These are phyloP conservation scores for Anoplopoma fimbria DNA, from an alignment of 2,113 vertebrate genomes.

Conservation along the genomic window DNA sequence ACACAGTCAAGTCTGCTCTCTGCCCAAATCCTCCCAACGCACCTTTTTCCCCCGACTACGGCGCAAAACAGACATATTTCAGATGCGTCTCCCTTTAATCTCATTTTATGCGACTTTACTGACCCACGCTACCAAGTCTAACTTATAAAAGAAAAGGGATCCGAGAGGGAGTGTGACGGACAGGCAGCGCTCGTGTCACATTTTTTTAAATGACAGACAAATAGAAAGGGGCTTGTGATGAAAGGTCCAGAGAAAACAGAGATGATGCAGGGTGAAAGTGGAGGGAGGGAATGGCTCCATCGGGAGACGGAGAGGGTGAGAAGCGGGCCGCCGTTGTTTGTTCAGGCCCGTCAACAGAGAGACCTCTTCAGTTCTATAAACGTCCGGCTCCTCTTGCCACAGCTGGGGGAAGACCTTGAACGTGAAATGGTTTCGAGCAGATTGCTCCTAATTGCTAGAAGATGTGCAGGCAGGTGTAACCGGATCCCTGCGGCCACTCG, in stretches of 20 bases:
- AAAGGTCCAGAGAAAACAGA: conserved; percentile 9
- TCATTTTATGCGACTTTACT: conserved; percentile 37
- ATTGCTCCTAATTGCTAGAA: conserved; percentile 95
- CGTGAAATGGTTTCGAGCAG: conserved; percentile 91
- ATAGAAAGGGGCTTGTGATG: neutral
- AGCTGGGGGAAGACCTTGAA: conserved; percentile 90
- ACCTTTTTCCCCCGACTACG: conserved; percentile 30
- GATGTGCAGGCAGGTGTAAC: conserved; percentile 96
- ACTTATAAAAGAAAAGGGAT: neutral
- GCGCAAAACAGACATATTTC: conserved; percentile 34
- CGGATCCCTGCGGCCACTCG: conserved; percentile 87
- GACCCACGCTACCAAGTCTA: neutral
- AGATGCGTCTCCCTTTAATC: conserved; percentile 10
- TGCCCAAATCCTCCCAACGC: conserved; percentile 48
- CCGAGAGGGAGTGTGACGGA: neutral
- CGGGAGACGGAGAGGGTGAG: conserved; percentile 29
- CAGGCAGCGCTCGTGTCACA: neutral
- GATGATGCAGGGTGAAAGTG: conserved; percentile 11
- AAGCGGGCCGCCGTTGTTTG: conserved; percentile 53
- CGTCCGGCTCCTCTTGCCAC: conserved; percentile 83
- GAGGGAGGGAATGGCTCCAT: conserved; percentile 11
- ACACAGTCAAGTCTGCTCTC: conserved; percentile 70
- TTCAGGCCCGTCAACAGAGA: conserved; percentile 57
- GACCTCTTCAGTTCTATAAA: conserved; percentile 67
- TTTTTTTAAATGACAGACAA: conserved; percentile 16